A percentile compares a stretch with the other conserved stretches of the same genome.
Evolutionary conservation across 2,888 invertebrate species (phyloP).

Genomic region (Rhaphigaster nebulosa): DNA sequence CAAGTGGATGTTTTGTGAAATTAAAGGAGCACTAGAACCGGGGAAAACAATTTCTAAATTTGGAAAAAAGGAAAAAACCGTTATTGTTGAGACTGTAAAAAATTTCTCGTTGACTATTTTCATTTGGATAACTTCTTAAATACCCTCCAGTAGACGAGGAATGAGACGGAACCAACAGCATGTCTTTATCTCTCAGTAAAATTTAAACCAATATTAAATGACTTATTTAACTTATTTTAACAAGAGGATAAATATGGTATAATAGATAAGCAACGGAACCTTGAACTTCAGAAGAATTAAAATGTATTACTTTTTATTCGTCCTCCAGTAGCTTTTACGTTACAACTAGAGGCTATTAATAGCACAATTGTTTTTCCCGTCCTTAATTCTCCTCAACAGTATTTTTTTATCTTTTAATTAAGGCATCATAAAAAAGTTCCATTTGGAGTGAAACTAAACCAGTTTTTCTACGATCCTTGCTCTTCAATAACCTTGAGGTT

Average conservation of each 20-base stretch:
- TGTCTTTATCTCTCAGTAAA: too few relatives aligned
- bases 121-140: too few relatives aligned
- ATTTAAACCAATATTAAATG: background rate
- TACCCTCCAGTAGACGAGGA: too few relatives aligned
- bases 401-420: background rate
- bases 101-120: too few relatives aligned
- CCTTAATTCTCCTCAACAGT: background rate
- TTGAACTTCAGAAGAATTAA: background rate
- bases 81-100: too few relatives aligned
- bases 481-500: background rate
- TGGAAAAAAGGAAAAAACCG: too few relatives aligned
- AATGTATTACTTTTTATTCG: too few relatives aligned
- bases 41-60: too few relatives aligned
- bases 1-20: too few relatives aligned
- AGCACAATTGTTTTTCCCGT: background rate
- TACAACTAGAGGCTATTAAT: background rate
- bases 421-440: background rate
- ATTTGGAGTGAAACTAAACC: background rate
- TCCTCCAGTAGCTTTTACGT: background rate
- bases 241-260: background rate
- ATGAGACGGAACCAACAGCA: too few relatives aligned
- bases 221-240: too few relatives aligned
- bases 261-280: conserved; percentile 1
- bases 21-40: too few relatives aligned
- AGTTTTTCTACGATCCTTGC: background rate